Conservation (phyloP, 2,113 vertebrate genomes). For the Glareola pratincola region DNA sequence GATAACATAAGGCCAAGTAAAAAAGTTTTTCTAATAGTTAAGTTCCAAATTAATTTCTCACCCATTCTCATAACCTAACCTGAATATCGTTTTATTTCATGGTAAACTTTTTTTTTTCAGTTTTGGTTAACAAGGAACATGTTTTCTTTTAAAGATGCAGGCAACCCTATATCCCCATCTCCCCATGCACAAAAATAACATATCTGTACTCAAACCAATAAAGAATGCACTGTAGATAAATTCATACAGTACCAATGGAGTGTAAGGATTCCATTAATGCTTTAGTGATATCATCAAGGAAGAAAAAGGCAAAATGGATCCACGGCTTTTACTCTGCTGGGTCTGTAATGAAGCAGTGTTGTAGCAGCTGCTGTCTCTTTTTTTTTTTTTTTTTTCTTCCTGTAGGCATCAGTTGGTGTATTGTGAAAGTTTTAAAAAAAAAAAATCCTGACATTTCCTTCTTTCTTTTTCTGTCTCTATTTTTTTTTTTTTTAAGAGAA, state of each 20-base stretch:
- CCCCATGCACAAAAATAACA: neutral
- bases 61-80: neutral
- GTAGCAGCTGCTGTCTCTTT: conserved; percentile 25
- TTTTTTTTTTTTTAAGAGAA: conserved; percentile 11
- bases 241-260: conserved; percentile 54
- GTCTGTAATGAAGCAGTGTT: conserved; percentile 63
- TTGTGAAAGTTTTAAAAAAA: conserved; percentile 13
- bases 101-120: neutral
- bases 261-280: conserved; percentile 70
- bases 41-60: neutral
- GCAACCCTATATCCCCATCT: neutral
- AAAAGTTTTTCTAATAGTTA: neutral
- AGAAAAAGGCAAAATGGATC: conserved; percentile 68
- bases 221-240: conserved; percentile 42
- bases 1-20: neutral
- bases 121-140: neutral
- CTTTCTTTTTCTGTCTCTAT: neutral
- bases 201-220: conserved; percentile 42
- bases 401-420: conserved; percentile 25
- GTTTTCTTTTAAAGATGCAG: neutral
- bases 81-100: neutral
- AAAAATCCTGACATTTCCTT: neutral
- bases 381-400: neutral
- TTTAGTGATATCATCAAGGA: conserved; percentile 68
- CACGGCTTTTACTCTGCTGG: conserved; percentile 33